These are phyloP conservation scores for Perognathus longimembris DNA, from an alignment of 2,113 vertebrate species.

Conservation along the genomic window DNA sequence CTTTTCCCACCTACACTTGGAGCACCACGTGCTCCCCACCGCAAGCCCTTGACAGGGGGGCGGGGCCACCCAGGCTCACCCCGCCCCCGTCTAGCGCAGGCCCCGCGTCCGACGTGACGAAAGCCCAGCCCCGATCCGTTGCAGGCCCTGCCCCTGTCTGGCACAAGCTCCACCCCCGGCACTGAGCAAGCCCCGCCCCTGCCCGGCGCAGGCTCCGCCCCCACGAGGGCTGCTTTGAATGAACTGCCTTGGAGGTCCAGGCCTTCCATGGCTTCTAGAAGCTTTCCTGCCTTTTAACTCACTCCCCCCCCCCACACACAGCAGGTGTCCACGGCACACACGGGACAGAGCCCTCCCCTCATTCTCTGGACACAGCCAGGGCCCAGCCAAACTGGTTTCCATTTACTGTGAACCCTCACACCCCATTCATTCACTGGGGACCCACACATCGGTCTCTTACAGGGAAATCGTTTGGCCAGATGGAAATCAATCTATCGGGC, in stretches of 20 bases:
- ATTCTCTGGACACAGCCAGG: neutral
- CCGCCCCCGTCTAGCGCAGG: neutral
- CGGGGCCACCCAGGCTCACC: conserved; percentile 51
- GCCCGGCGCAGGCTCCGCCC: too few species aligned
- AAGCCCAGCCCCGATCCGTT: neutral
- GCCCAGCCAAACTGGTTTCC: neutral
- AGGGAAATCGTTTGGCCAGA: neutral
- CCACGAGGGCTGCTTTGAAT: neutral
- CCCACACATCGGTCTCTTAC: neutral
- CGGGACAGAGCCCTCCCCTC: neutral
- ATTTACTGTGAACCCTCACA: neutral
- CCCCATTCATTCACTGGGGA: neutral
- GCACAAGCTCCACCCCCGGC: neutral
- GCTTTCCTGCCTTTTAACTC: neutral
- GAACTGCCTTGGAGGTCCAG: neutral
- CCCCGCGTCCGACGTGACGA: neutral
- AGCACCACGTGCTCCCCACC: neutral
- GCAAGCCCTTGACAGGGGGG: conserved; percentile 64
- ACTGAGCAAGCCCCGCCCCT: neutral
- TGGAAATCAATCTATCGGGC: neutral
- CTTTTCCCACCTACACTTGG: neutral
- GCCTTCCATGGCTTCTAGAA: neutral
- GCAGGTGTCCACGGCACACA: neutral
- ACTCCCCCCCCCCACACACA: fast-evolving
- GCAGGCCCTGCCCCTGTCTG: neutral